Base-by-base conservation (phyloP, 2,888 invertebrate genomes). In the Pardosa pseudoannulata region DNA sequence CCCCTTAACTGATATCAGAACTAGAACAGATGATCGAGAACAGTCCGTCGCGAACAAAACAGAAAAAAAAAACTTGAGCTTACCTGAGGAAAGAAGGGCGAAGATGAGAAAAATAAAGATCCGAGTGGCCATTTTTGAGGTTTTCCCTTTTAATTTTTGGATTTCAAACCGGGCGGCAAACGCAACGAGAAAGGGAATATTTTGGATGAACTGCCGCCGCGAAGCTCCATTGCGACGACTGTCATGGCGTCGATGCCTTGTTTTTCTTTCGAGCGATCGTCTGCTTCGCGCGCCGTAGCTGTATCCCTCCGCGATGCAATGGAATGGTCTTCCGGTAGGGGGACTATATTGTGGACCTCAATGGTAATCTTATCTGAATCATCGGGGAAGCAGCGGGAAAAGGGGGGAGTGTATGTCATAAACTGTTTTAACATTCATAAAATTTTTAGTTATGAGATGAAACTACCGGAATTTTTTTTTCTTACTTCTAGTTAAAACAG, bases 231-330 rank as follows among this genome's bases (percentile, higher is more conserved):
- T 67, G 46, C 50, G 71, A 39, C 29, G 72, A 83, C 65, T 83
- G 83, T 83, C 83, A 83, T 83, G 83, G 83, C 83, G 78, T 78
- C 83, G 72, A 74, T 75, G 83, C 83, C 78, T 83, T 83, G 83
- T 78, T 78, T 56, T 67, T 80, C 64, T 50, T 72, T 31, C 31
- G 41, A 13, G 23, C 56, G 46, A 41, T 50, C 74, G 32, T 74
- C 74, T 29, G 74, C 70, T 72, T 70, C 62, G 64, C 68, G 65
- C 72, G 32, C 31, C 56, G 64, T 41, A 23, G 32, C 50, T 75
- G 78, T 76, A 68, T 82, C 39, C 81, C n/a, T 76, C 71, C 76
- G 82, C 76, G 67, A 31, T 36, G 67, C 56, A 46, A 28, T 67
- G 79, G 79, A 41, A 32, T 27, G 70, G 27, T 39, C 27, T 70